Conservation (phyloP, 2,113 vertebrate genomes). For the Coptodon bakossiorum region DNA sequence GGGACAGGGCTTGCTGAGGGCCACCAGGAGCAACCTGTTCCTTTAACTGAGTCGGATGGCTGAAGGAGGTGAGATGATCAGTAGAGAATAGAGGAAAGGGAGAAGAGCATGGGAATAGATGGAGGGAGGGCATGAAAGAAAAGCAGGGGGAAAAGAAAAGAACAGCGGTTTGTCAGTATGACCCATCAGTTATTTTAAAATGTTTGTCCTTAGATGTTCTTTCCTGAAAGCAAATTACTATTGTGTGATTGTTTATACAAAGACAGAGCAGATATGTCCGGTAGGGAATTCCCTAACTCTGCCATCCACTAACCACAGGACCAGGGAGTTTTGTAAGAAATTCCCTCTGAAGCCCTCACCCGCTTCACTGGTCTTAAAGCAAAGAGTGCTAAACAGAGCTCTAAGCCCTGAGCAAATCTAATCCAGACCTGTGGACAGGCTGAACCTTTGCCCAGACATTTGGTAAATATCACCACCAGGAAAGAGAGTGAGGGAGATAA, state of each 20-base stretch:
- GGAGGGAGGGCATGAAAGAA: not conserved
- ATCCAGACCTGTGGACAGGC: constrained; percentile 11
- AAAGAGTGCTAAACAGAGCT: not conserved
- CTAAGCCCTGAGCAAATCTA: constrained; percentile 7
- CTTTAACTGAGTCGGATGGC: constrained; percentile 83
- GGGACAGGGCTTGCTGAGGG: constrained; percentile 75
- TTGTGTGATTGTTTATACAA: not conserved
- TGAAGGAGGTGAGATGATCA: constrained; percentile 13
- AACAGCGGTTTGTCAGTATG: not conserved
- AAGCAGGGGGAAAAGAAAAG: not conserved
- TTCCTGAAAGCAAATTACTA: not conserved
- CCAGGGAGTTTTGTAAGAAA: constrained; percentile 14
- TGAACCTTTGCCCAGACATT: constrained; percentile 13
- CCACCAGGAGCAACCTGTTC: constrained; percentile 64
- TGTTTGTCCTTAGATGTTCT: not conserved
- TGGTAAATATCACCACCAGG: constrained; percentile 20
- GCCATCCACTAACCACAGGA: constrained; percentile 5
- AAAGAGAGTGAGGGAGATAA: not conserved
- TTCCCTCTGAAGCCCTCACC: constrained; percentile 2
- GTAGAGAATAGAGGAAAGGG: not conserved
- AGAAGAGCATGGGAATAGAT: not conserved
- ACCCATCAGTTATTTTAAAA: not conserved
- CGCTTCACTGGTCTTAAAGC: not conserved
- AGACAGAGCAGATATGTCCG: not conserved
- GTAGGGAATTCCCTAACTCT: constrained; percentile 7